Evolutionary conservation across 2,888 invertebrate genomes (phyloP), one percentile per base, ranked within the genome.

Genomic region (Priocnemis perturbator): DNA sequence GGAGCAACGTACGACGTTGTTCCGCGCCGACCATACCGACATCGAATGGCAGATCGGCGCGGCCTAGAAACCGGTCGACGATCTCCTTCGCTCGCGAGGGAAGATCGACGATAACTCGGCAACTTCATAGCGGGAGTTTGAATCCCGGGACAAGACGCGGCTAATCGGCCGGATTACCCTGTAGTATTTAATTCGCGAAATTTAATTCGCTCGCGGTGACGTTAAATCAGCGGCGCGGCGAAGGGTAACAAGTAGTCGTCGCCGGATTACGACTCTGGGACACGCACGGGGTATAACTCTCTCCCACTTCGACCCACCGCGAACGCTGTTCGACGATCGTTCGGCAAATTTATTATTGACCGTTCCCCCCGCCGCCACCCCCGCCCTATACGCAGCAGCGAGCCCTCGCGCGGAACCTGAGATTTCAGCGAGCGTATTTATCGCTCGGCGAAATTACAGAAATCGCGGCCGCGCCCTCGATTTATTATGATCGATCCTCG

Each of bases 181-280:
- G 67, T 70, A 69, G 57, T 64, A 64, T 72, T 78, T 68, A 70
- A 74, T 78, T 68, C 74, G 79, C 74, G 70, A 79, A 78, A 75
- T 83, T 87, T 85, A 82, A 86, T 86, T 86, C 86, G 85, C 82
- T 85, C 81, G 81, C 75, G 81, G 72, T 83, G 84, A 85, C 82
- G 84, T 85, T 88, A 88, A 89, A 89, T 88, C 87, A 88, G 83
- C 83, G 48, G 79, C 71, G 81, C 77, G 82, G 82, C 83, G 87
- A 86, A 84, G 85, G 86, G 87, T 84, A 88, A 89, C 88, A 87
- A 88, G 88, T 85, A 85, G 86, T 85, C 83, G 81, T 84, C 83
- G 50, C 50, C 79, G 77, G 85, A 81, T 88, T 88, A 88, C 88
- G 86, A 85, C 89, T 86, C 68, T 78, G 81, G 78, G 82, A 85